Conservation (phyloP, 2,888 invertebrate genomes). For the Odontocolon sp. region DNA sequence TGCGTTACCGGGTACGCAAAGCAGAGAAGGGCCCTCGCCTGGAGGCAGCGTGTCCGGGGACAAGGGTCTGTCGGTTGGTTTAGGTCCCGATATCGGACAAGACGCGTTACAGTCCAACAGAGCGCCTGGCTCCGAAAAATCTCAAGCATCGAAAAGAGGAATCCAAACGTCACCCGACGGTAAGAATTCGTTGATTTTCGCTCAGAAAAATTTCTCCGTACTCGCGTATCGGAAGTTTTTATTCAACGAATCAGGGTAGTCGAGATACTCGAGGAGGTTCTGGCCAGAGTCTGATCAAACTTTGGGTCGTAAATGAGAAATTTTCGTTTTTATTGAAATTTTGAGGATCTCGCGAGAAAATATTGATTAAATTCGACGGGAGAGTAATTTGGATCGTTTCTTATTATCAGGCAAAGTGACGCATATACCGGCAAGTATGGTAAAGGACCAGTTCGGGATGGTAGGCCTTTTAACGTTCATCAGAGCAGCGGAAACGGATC, state of each 20-base stretch:
- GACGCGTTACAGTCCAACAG: slow-evolving; percentile 79
- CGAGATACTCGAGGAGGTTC: too few species aligned
- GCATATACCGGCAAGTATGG: slow-evolving; percentile 99
- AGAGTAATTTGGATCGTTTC: slow-evolving; percentile 43
- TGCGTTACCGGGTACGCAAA: slow-evolving; percentile 96
- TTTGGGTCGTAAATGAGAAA: too few species aligned
- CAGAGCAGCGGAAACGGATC: slow-evolving; percentile 98
- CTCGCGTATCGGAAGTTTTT: too few species aligned
- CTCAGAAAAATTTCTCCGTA: background rate
- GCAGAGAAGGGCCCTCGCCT: slow-evolving; percentile 86
- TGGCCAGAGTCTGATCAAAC: too few species aligned
- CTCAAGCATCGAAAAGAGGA: slow-evolving; percentile 86
- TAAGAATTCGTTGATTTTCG: slow-evolving; percentile 73
- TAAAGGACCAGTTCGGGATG: slow-evolving; percentile 99
- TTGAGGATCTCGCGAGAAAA: too few species aligned
- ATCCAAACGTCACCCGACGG: slow-evolving; percentile 98
- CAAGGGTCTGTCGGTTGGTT: slow-evolving; percentile 80
- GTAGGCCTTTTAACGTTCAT: slow-evolving; percentile 99
- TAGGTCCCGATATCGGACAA: slow-evolving; percentile 80
- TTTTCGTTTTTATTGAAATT: too few species aligned
- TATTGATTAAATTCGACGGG: too few species aligned
- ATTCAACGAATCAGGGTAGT: too few species aligned
- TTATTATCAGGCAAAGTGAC: slow-evolving; percentile 92
- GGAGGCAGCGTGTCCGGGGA: slow-evolving; percentile 82
- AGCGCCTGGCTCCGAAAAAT: slow-evolving; percentile 78